phyloP scores from a whole-genome alignment of 2,113 vertebrate species.

The Prionailurus bengalensis region DNA sequence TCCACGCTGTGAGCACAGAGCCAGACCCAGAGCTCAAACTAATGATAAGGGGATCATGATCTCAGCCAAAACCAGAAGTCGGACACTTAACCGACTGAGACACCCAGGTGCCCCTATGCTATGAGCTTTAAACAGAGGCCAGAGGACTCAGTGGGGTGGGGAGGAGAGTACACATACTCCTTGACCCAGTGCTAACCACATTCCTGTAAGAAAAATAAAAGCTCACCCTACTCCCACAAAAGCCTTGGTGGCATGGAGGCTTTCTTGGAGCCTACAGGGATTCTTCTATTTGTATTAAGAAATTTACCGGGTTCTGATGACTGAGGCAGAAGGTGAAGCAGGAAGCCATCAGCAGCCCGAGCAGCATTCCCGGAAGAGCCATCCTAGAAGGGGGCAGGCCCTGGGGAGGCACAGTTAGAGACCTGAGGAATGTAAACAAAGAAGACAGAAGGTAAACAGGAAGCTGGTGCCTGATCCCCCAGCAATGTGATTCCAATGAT shows the following conservation, averaged over 20 bases:
- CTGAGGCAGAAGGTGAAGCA: slow-evolving; percentile 71
- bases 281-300: background rate
- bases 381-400: slow-evolving; percentile 17
- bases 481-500: background rate
- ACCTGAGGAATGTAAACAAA: slow-evolving; percentile 58
- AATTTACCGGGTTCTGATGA: slow-evolving; percentile 73
- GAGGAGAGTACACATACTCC: background rate
- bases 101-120: background rate
- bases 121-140: slow-evolving; percentile 42
- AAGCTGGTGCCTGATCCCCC: background rate
- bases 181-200: background rate
- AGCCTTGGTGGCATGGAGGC: background rate
- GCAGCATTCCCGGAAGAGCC: slow-evolving; percentile 50
- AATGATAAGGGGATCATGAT: no score
- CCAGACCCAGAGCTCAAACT: no score
- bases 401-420: background rate
- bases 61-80: no score
- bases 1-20: no score
- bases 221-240: background rate
- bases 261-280: background rate
- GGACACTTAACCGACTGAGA: no score
- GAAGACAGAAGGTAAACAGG: slow-evolving; percentile 53
- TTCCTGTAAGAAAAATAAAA: background rate
- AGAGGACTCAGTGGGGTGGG: background rate
- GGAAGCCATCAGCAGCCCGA: slow-evolving; percentile 59